Evolutionary conservation across 2,797 vertebrate species (phyloP).

Genomic region (Periparus ater): DNA sequence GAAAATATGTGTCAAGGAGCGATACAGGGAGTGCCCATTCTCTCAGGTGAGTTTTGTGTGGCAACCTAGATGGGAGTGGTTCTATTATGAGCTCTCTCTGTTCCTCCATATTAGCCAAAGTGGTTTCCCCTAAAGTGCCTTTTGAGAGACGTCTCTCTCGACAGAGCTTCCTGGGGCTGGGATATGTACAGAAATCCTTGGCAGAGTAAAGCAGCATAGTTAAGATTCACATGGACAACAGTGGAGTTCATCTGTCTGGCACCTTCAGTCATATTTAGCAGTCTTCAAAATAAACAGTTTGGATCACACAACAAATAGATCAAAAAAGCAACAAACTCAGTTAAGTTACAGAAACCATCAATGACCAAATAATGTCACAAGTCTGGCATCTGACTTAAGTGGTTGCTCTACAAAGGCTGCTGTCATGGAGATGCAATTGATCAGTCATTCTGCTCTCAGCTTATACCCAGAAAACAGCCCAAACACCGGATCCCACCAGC

Average conservation of each 20-base stretch:
- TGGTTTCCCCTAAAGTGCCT: not conserved
- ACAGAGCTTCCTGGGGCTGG: not conserved
- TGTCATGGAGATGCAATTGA: not conserved
- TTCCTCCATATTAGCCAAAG: not conserved
- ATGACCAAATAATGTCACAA: not conserved
- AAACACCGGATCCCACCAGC: not conserved
- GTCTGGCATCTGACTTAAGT: not conserved
- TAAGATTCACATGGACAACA: not conserved
- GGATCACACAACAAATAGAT: not conserved
- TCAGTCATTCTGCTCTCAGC: not conserved
- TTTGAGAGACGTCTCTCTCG: fast-evolving
- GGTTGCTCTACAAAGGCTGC: not conserved
- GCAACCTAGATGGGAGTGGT: not conserved
- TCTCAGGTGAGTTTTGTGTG: not conserved
- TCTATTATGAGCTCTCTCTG: not conserved
- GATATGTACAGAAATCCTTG: not conserved
- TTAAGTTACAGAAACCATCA: not conserved
- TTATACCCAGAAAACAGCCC: not conserved
- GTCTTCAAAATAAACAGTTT: not conserved
- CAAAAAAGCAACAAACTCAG: not conserved
- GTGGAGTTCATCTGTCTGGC: not conserved
- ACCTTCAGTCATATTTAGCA: not conserved
- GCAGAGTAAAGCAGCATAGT: not conserved
- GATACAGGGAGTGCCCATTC: fast-evolving
- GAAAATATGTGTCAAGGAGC: not conserved